phyloP scores from a whole-genome alignment of 2,797 vertebrate genomes.

The Argentina silus region DNA sequence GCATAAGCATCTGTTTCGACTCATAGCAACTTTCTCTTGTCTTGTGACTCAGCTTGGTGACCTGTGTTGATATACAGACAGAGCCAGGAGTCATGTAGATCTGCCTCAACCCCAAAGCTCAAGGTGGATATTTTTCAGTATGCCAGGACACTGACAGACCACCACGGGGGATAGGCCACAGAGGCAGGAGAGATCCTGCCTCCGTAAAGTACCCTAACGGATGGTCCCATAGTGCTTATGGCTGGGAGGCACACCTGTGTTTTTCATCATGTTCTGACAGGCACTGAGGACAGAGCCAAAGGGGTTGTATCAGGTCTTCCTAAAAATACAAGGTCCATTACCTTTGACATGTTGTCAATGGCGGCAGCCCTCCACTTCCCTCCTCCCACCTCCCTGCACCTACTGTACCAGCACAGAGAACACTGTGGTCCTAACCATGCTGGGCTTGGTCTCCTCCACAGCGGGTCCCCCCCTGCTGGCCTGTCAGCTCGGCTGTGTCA shows the following conservation, averaged over 20 bases:
- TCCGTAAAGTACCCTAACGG: background rate
- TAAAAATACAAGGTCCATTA: slow-evolving; percentile 28
- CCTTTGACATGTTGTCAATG: slow-evolving; percentile 9
- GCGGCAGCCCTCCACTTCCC: background rate
- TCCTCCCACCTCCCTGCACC: background rate
- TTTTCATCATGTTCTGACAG: slow-evolving; percentile 42
- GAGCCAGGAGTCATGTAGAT: too few species aligned
- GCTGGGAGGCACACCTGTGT: slow-evolving; percentile 26
- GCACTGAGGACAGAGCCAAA: background rate
- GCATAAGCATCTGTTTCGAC: too few species aligned
- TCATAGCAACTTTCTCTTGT: too few species aligned
- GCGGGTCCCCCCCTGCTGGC: background rate
- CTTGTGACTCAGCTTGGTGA: background rate
- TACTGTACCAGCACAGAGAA: background rate
- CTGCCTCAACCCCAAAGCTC: background rate
- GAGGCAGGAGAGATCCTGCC: too few species aligned
- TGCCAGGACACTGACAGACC: background rate
- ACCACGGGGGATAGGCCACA: too few species aligned
- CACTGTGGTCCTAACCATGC: slow-evolving; percentile 16
- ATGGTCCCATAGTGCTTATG: background rate
- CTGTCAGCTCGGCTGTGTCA: slow-evolving; percentile 32
- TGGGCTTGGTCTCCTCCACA: slow-evolving; percentile 27
- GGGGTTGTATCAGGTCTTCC: slow-evolving; percentile 11
- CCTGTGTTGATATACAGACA: background rate
- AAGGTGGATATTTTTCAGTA: too few species aligned